phyloP scores from a whole-genome alignment of 2,888 invertebrate species.

The Aleiodes alternator region DNA sequence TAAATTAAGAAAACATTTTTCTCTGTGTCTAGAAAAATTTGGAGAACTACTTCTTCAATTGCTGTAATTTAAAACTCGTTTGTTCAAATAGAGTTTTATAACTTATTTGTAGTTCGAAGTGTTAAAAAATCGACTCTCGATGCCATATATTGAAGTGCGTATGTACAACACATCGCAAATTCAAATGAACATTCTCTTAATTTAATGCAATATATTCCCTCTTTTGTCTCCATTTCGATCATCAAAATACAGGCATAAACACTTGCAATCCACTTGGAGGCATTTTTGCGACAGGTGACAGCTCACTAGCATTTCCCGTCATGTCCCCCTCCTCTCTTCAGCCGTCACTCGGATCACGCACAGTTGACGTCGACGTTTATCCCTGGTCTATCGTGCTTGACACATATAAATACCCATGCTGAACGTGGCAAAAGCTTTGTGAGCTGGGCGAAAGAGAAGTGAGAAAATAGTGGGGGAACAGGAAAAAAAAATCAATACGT shows the following conservation, averaged over 20 bases:
- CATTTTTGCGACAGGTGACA: constrained; percentile 52
- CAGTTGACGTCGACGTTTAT: constrained; percentile 47
- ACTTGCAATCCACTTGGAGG: not conserved
- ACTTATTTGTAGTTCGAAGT: too few relatives aligned
- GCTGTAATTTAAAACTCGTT: too few relatives aligned
- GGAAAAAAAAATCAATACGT: constrained; percentile 38
- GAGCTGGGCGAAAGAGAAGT: constrained; percentile 1
- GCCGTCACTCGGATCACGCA: constrained; percentile 26
- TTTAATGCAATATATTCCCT: not conserved
- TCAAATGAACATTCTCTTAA: not conserved
- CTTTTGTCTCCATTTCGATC: not conserved
- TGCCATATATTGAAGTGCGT: too few relatives aligned
- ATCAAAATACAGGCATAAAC: not conserved
- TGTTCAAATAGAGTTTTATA: too few relatives aligned
- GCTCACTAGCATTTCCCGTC: constrained; percentile 48
- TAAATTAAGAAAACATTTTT: too few relatives aligned
- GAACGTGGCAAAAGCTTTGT: constrained; percentile 9
- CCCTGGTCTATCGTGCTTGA: constrained; percentile 34
- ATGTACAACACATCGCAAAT: too few relatives aligned
- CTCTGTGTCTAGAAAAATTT: too few relatives aligned
- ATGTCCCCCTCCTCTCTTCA: not conserved
- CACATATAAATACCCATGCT: constrained; percentile 37
- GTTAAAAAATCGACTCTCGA: too few relatives aligned
- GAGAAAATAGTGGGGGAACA: not conserved
- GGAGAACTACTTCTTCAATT: too few relatives aligned